A percentile compares a stretch with the other conserved stretches of the same genome.
Evolutionary conservation across 2,888 invertebrate species (phyloP).

Genomic region (Trimorus sp.): DNA sequence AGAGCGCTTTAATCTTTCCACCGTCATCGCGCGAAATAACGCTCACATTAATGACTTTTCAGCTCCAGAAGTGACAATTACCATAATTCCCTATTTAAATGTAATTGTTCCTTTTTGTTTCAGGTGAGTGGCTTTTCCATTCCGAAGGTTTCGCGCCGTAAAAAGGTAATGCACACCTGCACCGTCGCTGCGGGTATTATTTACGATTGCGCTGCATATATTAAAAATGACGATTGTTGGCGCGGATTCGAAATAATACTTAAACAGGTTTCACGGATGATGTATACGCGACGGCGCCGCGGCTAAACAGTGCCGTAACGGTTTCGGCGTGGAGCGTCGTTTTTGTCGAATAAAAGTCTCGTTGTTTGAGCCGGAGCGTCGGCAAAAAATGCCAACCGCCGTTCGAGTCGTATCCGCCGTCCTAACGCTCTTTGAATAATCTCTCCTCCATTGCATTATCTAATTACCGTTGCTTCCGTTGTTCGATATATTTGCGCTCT

Average conservation of each 20-base stretch:
- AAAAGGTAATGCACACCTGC: constrained; percentile 25
- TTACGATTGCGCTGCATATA: not conserved
- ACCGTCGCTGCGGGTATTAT: constrained; percentile 1
- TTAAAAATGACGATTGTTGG: not conserved
- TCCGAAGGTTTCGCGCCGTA: not conserved
- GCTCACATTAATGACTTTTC: constrained; percentile 12
- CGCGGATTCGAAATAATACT: constrained; percentile 1
- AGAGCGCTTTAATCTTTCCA: not conserved
- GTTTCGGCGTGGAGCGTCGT: constrained; percentile 6
- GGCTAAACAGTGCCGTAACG: constrained; percentile 18
- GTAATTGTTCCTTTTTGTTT: constrained; percentile 45
- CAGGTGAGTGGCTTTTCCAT: constrained; percentile 41
- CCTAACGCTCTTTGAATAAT: constrained; percentile 27
- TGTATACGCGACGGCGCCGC: not conserved
- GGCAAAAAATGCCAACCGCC: constrained; percentile 17
- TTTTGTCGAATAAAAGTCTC: constrained; percentile 24
- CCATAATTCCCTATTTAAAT: constrained; percentile 25
- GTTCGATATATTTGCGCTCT: constrained; percentile 58
- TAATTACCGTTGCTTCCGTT: constrained; percentile 56
- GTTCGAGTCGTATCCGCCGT: constrained; percentile 13
- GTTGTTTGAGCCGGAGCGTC: constrained; percentile 13
- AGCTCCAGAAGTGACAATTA: constrained; percentile 12
- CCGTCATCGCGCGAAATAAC: constrained; percentile 5
- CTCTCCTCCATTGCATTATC: constrained; percentile 39
- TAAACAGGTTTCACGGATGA: not conserved